These are phyloP conservation scores for Sinohyriopsis cumingii DNA, from an alignment of 2,888 invertebrate species.

Conservation along the genomic window DNA sequence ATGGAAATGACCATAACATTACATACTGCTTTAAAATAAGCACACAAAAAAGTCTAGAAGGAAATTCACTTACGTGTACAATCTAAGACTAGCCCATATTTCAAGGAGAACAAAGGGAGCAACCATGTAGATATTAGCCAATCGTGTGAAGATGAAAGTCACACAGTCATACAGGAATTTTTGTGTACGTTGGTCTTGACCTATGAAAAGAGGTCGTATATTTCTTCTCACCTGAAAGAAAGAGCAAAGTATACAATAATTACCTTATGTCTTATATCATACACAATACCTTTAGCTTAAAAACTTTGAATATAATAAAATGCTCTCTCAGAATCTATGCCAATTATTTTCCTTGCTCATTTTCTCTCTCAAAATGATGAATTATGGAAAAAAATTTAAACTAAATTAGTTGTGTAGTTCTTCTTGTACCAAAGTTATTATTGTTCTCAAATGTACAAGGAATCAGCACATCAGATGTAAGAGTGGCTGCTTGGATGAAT, in stretches of 20 bases:
- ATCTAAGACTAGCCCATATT: slow-evolving; percentile 82
- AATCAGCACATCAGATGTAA: too few species aligned
- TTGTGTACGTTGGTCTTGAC: slow-evolving; percentile 19
- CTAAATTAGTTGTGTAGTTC: too few species aligned
- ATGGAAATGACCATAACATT: too few species aligned
- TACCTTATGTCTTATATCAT: background rate
- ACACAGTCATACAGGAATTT: slow-evolving; percentile 82
- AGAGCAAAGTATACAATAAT: slow-evolving; percentile 1
- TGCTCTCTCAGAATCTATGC: too few species aligned
- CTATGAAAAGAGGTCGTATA: slow-evolving; percentile 75
- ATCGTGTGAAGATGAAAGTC: slow-evolving; percentile 86
- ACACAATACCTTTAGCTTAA: background rate
- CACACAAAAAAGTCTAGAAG: background rate
- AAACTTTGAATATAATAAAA: too few species aligned
- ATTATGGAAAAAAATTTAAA: too few species aligned
- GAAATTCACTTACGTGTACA: slow-evolving; percentile 82
- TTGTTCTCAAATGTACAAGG: too few species aligned
- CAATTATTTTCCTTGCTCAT: too few species aligned
- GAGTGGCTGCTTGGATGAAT: too few species aligned
- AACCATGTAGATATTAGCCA: slow-evolving; percentile 90
- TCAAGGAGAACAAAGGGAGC: slow-evolving; percentile 94
- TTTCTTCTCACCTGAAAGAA: slow-evolving; percentile 82
- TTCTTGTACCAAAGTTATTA: too few species aligned
- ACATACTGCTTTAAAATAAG: too few species aligned
- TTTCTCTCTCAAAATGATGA: too few species aligned